Evolutionary conservation across 2,888 invertebrate species (phyloP).

Genomic region (Cremastinae sp.): DNA sequence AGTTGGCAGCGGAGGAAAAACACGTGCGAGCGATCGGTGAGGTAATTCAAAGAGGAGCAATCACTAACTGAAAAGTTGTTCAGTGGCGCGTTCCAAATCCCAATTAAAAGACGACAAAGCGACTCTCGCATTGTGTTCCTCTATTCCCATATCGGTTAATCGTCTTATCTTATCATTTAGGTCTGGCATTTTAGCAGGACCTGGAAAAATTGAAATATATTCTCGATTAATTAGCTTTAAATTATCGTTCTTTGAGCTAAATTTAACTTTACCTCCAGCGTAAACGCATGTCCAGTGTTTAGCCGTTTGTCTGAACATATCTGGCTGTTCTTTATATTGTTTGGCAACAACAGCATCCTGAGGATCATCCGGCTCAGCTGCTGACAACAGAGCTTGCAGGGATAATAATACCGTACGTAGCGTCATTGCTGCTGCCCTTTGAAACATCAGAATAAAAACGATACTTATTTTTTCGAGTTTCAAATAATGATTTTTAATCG

Average conservation of each 20-base stretch:
- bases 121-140: constrained; percentile 92
- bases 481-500: too few species aligned
- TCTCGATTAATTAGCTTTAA: too few species aligned
- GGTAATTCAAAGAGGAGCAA: constrained; percentile 47
- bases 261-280: constrained; percentile 91
- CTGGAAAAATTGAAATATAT: constrained; percentile 80
- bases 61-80: constrained; percentile 91
- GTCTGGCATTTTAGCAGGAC: constrained; percentile 88
- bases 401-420: constrained; percentile 96
- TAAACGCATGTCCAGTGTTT: constrained; percentile 97
- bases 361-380: constrained; percentile 96
- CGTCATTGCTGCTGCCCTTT: constrained; percentile 98
- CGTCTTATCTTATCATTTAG: constrained; percentile 93
- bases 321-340: constrained; percentile 94
- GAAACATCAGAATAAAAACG: constrained; percentile 56
- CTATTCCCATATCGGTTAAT: constrained; percentile 96
- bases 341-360: constrained; percentile 98
- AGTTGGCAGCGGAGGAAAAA: constrained; percentile 26
- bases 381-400: constrained; percentile 95
- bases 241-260: too few species aligned
- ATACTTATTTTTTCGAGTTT: constrained; percentile 9
- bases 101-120: constrained; percentile 96
- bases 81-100: constrained; percentile 95
- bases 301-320: constrained; percentile 94
- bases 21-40: constrained; percentile 47